A percentile compares a stretch with the other conserved stretches of the same genome.
Conservation (phyloP, 2,888 invertebrate species). For the Metellina segmentata region DNA sequence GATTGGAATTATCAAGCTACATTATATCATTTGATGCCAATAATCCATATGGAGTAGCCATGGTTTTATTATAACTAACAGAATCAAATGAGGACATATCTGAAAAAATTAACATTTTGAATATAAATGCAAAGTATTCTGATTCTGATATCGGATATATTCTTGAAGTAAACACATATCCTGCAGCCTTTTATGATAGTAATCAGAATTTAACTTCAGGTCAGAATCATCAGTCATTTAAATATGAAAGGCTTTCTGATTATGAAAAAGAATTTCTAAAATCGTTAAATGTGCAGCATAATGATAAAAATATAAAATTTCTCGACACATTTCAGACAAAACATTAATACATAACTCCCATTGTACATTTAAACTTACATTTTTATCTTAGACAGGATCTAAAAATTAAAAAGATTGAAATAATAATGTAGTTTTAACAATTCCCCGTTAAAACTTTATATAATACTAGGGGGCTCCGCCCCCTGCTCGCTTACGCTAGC, state of each 20-base stretch:
- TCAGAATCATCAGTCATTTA: neutral
- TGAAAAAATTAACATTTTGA: constrained; percentile 4
- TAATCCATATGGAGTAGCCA: neutral
- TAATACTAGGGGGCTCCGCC: too few species aligned
- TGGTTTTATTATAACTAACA: neutral
- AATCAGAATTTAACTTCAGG: neutral
- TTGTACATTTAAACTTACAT: neutral
- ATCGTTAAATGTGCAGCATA: neutral
- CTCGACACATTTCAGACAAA: constrained; percentile 30
- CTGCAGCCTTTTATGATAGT: neutral
- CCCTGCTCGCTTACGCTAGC: too few species aligned
- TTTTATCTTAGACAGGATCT: constrained; percentile 33
- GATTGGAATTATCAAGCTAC: neutral
- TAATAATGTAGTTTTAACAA: constrained; percentile 15
- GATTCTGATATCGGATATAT: constrained; percentile 15
- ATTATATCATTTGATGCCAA: constrained; percentile 20
- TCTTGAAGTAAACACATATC: neutral
- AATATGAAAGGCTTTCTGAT: neutral
- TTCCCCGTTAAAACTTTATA: too few species aligned
- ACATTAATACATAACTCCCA: neutral
- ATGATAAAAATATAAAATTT: constrained; percentile 29
- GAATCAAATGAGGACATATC: constrained; percentile 5
- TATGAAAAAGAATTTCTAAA: neutral
- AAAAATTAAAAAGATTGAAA: constrained; percentile 32
- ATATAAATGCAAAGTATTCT: constrained; percentile 2